Evolutionary conservation across 2,797 vertebrate species (phyloP), one percentile per base, ranked within the genome.

Genomic region (Myotis planiceps): DNA sequence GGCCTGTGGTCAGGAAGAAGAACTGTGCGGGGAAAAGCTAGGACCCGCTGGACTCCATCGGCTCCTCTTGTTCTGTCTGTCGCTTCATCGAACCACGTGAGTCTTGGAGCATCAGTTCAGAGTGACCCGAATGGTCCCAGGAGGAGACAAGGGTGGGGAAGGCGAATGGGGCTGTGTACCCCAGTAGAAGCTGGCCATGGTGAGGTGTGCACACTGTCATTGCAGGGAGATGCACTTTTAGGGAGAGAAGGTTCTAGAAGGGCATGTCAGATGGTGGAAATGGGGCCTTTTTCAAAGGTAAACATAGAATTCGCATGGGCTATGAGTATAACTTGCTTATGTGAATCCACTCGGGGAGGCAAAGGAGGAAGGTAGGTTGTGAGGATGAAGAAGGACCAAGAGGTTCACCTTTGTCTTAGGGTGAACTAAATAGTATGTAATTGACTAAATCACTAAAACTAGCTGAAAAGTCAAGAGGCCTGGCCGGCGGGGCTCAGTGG

Each of bases 391-490:
- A 10, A 21, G 29, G 13, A 45, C 23, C 45, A 39, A 39, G 51
- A 21, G 19, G 19, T 21, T 21, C 51, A 53, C 19, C 49, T 95
- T 97, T 97, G 85, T 97, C 97, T 93, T 81, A 83, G 15, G 92
- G 97, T 97, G 51, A 97, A 51, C 92, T 95, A 76, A 95, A 76
- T 88, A 96, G 68, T 94, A 68, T 63, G 58, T 58, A 91, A 98
- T 98, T 98, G 98, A 66, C 94, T 92, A 97, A 98, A 97, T 96
- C 45, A 89, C 66, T 94, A 97, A 98, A 98, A 96, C 82, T 19
- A 51, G 51, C 51, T 53, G 51, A 53, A 53, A 53, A 53, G 8
- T 53, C 19, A 21, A 53, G 51, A 53, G 51, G 19, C 51, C 51
- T 6, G 8, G 51, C 51, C 8, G 0, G 21, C 8, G 21, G 8